Conservation (phyloP, 2,113 vertebrate species). For the Quiscalus mexicanus region DNA sequence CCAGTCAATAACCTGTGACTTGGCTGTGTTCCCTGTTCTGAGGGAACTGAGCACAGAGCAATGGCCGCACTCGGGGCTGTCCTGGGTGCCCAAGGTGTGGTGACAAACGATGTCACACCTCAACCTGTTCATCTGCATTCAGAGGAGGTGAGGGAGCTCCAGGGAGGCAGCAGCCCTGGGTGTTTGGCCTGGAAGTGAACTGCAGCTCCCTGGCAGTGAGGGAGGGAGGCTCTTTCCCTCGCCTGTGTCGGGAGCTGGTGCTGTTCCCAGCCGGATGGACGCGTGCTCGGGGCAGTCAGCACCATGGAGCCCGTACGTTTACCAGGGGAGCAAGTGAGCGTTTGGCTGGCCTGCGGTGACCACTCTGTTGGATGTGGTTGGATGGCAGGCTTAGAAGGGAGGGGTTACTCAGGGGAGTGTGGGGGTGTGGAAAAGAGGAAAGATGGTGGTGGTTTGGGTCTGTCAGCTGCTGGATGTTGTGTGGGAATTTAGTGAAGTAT, state of each 20-base stretch:
- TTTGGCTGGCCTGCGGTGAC: background rate
- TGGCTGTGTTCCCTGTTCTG: fast-evolving
- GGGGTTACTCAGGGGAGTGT: background rate
- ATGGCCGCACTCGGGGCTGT: background rate
- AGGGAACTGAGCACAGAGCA: background rate
- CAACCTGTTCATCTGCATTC: background rate
- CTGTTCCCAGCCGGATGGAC: background rate
- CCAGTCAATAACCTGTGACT: background rate
- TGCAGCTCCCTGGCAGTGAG: background rate
- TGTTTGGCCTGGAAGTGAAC: background rate
- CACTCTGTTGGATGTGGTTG: background rate
- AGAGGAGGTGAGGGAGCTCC: background rate
- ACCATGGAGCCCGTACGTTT: background rate
- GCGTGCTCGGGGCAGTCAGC: fast-evolving
- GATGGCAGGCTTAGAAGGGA: background rate
- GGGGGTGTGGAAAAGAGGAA: background rate
- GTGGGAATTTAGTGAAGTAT: background rate
- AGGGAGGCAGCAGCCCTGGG: background rate
- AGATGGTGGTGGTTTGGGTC: background rate
- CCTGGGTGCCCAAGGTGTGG: background rate
- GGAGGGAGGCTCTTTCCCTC: background rate
- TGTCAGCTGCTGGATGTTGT: background rate
- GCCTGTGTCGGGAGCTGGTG: background rate
- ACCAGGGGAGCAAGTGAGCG: fast-evolving
- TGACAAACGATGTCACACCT: background rate